These are phyloP conservation scores for Panagrolaimus sp. DNA, from an alignment of 1,140 invertebrate genomes.

Conservation along the genomic window DNA sequence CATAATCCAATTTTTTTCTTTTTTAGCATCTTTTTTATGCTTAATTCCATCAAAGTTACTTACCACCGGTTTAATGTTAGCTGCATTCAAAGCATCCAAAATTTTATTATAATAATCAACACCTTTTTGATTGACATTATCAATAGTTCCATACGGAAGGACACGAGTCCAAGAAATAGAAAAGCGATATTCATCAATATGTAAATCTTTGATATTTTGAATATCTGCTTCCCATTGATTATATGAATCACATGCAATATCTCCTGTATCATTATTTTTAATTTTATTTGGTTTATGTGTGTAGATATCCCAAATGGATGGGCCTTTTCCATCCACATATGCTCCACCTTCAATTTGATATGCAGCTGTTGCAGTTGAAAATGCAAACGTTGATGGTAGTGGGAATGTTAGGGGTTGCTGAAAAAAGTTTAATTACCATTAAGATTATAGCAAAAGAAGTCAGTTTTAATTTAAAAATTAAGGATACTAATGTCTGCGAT, in stretches of 20 bases:
- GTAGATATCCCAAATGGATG: conserved; percentile 43
- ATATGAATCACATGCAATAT: conserved; percentile 36
- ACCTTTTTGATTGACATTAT: conserved; percentile 64
- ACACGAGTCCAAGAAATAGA: conserved; percentile 69
- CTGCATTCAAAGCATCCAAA: conserved; percentile 64
- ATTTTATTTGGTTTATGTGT: conserved; percentile 21
- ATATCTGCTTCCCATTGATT: conserved; percentile 43
- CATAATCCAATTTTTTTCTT: too few relatives aligned
- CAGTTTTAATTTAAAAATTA: too few relatives aligned
- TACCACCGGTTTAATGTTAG: conserved; percentile 66
- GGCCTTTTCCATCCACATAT: conserved; percentile 23
- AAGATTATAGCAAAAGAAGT: too few relatives aligned
- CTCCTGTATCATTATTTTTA: conserved; percentile 27
- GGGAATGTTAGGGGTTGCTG: not conserved
- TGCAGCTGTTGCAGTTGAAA: conserved; percentile 56
- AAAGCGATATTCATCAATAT: conserved; percentile 65
- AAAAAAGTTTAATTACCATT: not conserved
- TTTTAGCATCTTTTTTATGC: too few relatives aligned
- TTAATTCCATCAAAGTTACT: not conserved
- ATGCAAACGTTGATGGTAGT: not conserved
- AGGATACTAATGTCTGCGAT: too few relatives aligned
- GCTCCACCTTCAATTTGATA: conserved; percentile 61
- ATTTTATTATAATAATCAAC: conserved; percentile 67
- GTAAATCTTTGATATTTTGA: conserved; percentile 22
- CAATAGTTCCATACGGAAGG: conserved; percentile 64